A percentile compares a stretch with the other conserved stretches of the same genome.
These are phyloP conservation scores for Hafferia zeledoni DNA, from an alignment of 2,797 vertebrate species.

Conservation along the genomic window DNA sequence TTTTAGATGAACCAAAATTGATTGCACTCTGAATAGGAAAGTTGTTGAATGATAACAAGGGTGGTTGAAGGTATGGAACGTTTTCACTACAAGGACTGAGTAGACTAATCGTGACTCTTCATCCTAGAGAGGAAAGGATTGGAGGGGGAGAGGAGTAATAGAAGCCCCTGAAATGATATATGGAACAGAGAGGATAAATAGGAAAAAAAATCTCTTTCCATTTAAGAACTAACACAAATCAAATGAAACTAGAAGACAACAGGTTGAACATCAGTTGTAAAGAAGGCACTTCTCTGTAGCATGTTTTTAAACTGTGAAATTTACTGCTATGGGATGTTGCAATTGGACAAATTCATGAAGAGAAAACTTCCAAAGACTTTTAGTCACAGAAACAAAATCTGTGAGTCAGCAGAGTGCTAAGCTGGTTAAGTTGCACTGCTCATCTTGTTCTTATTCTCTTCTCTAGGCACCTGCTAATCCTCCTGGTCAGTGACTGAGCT, in stretches of 20 bases:
- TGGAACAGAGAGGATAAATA: neutral
- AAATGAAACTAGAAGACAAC: neutral
- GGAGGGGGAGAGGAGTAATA: neutral
- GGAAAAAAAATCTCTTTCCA: neutral
- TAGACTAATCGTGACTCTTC: neutral
- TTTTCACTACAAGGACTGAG: neutral
- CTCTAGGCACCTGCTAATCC: neutral
- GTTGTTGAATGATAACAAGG: neutral
- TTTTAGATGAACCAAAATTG: neutral
- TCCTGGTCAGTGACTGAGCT: neutral
- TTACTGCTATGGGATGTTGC: neutral
- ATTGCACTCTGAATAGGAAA: neutral
- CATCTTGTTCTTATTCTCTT: neutral
- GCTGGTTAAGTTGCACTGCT: neutral
- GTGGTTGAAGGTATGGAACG: neutral
- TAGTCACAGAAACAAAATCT: neutral
- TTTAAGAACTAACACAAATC: neutral
- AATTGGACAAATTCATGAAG: neutral
- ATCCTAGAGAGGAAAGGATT: neutral
- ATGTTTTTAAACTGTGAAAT: neutral
- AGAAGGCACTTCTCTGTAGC: neutral
- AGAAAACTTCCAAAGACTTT: neutral
- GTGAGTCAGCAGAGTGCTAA: neutral
- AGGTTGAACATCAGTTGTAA: neutral
- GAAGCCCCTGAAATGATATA: neutral